These are phyloP conservation scores for Gnatocerus cornutus DNA, from an alignment of 2,888 invertebrate species.

Conservation along the genomic window DNA sequence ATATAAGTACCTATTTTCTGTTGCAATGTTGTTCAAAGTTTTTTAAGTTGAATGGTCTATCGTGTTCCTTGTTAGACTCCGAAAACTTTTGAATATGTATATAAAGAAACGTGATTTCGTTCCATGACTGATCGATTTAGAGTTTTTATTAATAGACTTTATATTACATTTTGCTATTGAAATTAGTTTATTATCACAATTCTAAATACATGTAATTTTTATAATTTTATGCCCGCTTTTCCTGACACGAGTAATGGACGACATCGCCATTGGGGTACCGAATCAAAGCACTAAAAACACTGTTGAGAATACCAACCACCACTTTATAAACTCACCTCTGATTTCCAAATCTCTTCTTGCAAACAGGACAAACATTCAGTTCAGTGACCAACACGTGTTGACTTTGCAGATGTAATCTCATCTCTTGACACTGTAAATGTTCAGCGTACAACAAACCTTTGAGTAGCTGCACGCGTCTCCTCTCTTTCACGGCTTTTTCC, in stretches of 20 bases:
- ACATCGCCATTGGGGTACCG: conserved; percentile 93
- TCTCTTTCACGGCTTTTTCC: conserved; percentile 82
- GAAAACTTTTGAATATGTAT: too few relatives aligned
- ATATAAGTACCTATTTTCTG: too few relatives aligned
- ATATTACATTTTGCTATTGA: not conserved
- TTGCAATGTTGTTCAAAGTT: too few relatives aligned
- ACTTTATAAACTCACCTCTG: conserved; percentile 80
- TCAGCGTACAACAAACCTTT: conserved; percentile 90
- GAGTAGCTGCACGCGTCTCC: conserved; percentile 84
- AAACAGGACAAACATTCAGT: conserved; percentile 90
- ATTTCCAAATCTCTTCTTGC: conserved; percentile 94
- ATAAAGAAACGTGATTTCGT: too few relatives aligned
- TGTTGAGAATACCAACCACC: too few relatives aligned
- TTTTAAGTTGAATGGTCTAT: too few relatives aligned
- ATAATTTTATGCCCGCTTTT: conserved; percentile 66
- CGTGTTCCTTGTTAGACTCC: too few relatives aligned
- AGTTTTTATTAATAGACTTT: too few relatives aligned
- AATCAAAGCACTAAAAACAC: conserved; percentile 87
- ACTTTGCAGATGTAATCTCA: conserved; percentile 86
- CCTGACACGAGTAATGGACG: conserved; percentile 93
- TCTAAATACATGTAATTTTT: not conserved
- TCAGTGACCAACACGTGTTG: conserved; percentile 90
- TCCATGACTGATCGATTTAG: too few relatives aligned
- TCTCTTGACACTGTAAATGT: conserved; percentile 87
- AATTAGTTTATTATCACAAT: not conserved